These are phyloP conservation scores for Drosophila sturtevanti DNA, from an alignment of 1,140 invertebrate species.

Conservation along the genomic window DNA sequence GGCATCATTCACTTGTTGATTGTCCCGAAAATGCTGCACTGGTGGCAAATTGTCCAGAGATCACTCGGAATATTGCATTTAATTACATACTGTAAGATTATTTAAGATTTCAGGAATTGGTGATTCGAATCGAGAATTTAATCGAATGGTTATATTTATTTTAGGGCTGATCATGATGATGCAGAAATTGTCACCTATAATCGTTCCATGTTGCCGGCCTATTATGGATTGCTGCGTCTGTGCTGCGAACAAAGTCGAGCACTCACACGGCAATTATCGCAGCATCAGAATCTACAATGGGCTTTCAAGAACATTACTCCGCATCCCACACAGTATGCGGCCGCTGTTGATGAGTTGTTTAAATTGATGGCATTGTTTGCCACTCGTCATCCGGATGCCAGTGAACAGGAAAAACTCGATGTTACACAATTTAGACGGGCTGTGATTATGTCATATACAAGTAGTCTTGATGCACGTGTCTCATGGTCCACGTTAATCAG, in stretches of 20 bases:
- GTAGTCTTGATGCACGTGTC: conserved; percentile 83
- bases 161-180: conserved; percentile 96
- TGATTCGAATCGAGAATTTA: not conserved
- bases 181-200: conserved; percentile 97
- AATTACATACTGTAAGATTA: conserved; percentile 95
- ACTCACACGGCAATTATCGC: conserved; percentile 93
- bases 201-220: conserved; percentile 96
- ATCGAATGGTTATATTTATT: conserved; percentile 42
- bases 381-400: conserved; percentile 88
- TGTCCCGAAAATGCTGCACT: conserved; percentile 96
- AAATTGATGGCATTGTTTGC: conserved; percentile 94
- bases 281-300: conserved; percentile 97
- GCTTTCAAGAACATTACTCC: conserved; percentile 98
- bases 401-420: conserved; percentile 91
- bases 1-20: conserved; percentile 95
- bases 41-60: conserved; percentile 92
- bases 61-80: conserved; percentile 92
- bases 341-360: conserved; percentile 95
- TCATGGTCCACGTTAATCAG: conserved; percentile 92
- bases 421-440: conserved; percentile 91
- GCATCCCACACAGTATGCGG: conserved; percentile 95
- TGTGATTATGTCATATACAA: conserved; percentile 92
- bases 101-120: not conserved
- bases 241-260: conserved; percentile 93
- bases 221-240: conserved; percentile 94